Evolutionary conservation across 2,113 vertebrate genomes (phyloP).

Genomic region (Nothocercus julius): DNA sequence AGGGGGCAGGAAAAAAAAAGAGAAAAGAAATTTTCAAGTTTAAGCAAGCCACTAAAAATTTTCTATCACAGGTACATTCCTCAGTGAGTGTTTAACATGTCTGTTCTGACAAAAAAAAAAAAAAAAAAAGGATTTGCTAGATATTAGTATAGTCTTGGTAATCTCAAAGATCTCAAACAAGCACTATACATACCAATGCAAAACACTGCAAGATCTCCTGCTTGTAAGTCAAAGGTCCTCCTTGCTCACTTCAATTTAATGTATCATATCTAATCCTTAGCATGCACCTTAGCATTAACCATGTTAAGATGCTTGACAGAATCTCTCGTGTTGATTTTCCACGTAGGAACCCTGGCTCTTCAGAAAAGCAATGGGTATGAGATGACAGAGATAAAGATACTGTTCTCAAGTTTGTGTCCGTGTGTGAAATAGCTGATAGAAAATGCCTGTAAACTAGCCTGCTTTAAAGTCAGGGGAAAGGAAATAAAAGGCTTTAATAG

Average conservation of each 20-base stretch:
- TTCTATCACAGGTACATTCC: background rate
- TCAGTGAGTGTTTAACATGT: background rate
- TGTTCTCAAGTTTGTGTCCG: background rate
- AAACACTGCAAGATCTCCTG: background rate
- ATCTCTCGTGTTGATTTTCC: background rate
- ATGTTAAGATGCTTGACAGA: background rate
- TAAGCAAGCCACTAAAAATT: background rate
- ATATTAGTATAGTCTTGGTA: background rate
- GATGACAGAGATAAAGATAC: background rate
- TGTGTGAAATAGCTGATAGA: background rate
- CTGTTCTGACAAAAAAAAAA: background rate
- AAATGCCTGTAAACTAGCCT: background rate
- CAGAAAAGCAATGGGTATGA: background rate
- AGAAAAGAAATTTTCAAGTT: background rate
- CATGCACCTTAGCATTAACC: background rate
- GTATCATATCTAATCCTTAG: background rate
- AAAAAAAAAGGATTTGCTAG: background rate
- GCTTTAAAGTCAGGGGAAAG: background rate
- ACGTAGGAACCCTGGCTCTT: fast-evolving
- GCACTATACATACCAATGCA: background rate
- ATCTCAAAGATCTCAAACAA: background rate
- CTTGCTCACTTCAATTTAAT: background rate
- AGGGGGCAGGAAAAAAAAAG: fast-evolving
- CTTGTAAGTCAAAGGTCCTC: background rate
- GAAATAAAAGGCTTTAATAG: background rate